phyloP scores from a whole-genome alignment of 2,113 vertebrate genomes.

The Amazona vittata region DNA sequence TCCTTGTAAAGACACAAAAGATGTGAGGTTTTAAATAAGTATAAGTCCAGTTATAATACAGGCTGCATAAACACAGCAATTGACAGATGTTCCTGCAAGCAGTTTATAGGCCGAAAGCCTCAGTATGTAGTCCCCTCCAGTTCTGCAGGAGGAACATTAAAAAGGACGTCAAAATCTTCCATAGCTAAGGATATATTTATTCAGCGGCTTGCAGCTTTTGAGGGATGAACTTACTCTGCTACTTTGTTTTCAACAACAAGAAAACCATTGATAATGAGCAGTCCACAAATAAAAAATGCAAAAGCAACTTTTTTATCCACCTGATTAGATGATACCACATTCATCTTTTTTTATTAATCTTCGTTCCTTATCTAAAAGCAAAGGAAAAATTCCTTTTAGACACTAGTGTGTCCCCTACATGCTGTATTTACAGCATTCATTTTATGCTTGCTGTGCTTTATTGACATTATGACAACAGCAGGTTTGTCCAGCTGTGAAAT shows the following conservation, averaged over 20 bases:
- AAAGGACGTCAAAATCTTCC: not conserved
- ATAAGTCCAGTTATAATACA: not conserved
- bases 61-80: not conserved
- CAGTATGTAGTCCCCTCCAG: not conserved
- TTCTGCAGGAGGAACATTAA: not conserved
- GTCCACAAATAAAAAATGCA: not conserved
- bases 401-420: not conserved
- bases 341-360: not conserved
- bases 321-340: not conserved
- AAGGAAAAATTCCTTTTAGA: not conserved
- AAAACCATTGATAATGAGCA: not conserved
- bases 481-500: not conserved
- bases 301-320: not conserved
- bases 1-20: not conserved
- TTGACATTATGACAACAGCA: not conserved
- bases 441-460: not conserved
- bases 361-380: not conserved
- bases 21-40: not conserved
- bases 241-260: not conserved
- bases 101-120: not conserved
- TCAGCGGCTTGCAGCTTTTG: not conserved
- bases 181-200: not conserved
- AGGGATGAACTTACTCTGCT: not conserved
- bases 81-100: not conserved
- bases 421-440: not conserved